Base-by-base conservation (phyloP, 2,888 invertebrate genomes). In the Drosophila kuntzei region DNA sequence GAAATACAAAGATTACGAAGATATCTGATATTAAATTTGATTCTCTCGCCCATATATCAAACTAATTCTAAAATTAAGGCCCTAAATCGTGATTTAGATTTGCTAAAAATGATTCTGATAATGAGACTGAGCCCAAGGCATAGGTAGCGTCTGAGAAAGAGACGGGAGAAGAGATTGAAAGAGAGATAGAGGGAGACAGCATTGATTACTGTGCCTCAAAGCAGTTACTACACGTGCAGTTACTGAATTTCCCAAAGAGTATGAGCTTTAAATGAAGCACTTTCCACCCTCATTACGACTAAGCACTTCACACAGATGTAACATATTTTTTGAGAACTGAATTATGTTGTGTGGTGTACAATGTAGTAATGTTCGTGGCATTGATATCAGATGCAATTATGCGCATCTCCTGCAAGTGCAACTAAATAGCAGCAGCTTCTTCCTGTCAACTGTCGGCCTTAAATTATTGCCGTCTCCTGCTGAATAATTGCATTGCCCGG, bases 361-460 rank as follows among this genome's bases (percentile, higher is more conserved):
- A 46, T 37, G 20, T 9, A 44, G 39, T 46, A 3, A 7, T 29
- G 39, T 41, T 14, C 9, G 2, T 34, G 25, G 41, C 7, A 55
- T 71, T 41, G 43, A 67, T 76, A 76, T 72, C 79, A 69, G 79
- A 82, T 89, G 84, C 89, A 89, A 87, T 89, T 89, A 89, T 74
- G 86, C 89, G 86, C 67, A 81, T 87, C 76, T 89, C 89, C 84
- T 71, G 89, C 61, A 46, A 55, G 62, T 82, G 76, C 61, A 81
- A 67, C 83, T 85, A 87, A 85, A 85, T 82, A 64, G 72, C 65
- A 87, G 85, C 87, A 78, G 79, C 89, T 87, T 85, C 89, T 89
- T 84, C 83, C 83, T 84, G 83, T 84, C 89, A 81, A 49, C 78
- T 68, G 53, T 53, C 53, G 53, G 0, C 51, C 58, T 66, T 65